phyloP scores from a whole-genome alignment of 2,888 invertebrate genomes.

The Ormyrus labotus region DNA sequence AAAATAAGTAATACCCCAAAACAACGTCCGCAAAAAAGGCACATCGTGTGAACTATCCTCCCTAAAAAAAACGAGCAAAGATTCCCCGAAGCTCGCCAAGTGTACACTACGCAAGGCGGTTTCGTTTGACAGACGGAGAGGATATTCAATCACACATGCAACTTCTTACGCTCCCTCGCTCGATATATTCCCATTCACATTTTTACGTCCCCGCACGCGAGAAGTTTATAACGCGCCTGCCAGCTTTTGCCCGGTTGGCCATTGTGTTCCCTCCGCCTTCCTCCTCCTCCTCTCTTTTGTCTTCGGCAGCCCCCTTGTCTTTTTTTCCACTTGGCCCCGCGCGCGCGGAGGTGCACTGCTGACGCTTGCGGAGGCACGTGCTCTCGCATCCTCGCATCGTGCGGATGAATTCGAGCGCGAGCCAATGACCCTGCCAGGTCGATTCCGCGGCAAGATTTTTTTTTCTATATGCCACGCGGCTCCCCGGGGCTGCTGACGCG shows the following conservation, averaged over 20 bases:
- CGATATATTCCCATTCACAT: no score
- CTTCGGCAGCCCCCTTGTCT: constrained; percentile 6
- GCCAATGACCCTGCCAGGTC: constrained; percentile 24
- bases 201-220: no score
- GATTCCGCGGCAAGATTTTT: not conserved
- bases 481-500: not conserved
- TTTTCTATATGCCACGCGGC: not conserved
- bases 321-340: constrained; percentile 2
- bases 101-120: no score
- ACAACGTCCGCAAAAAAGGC: no score
- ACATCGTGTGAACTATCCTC: no score
- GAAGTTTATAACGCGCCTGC: no score
- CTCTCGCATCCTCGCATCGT: not conserved
- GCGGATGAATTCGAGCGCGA: constrained; percentile 32
- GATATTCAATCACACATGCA: no score
- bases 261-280: constrained; percentile 5
- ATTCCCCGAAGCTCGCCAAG: no score
- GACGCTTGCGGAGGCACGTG: constrained; percentile 10
- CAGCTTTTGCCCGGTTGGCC: no score
- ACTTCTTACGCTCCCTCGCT: not conserved
- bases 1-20: no score
- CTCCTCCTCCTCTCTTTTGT: constrained; percentile 37
- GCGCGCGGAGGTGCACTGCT: not conserved
- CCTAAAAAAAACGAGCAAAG: no score
- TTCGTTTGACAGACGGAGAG: no score